Evolutionary conservation across 2,113 vertebrate genomes (phyloP).

Genomic region (Felis catus): F.catus_Fca126_mat1.0 CM031411.1:101333001-101333500

Average conservation of each 20-base stretch:
- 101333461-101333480: neutral
- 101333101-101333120: constrained; percentile 14
- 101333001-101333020: neutral
- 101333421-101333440: neutral
- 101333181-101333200: neutral
- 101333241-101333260: neutral
- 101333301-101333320: constrained; percentile 9
- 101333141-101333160: neutral
- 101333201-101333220: neutral
- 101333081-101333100: neutral
- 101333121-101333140: neutral
- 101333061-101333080: constrained; percentile 20
- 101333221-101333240: neutral
- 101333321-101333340: constrained; percentile 20
- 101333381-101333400: neutral
- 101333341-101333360: constrained; percentile 71
- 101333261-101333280: constrained; percentile 1
- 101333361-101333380: constrained; percentile 61
- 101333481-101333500: neutral
- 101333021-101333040: constrained; percentile 15
- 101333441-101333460: neutral
- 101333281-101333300: neutral
- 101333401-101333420: neutral
- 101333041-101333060: neutral
- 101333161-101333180: constrained; percentile 2